phyloP scores from a whole-genome alignment of 2,888 invertebrate genomes.

The Caenorhabditis japonica region DNA sequence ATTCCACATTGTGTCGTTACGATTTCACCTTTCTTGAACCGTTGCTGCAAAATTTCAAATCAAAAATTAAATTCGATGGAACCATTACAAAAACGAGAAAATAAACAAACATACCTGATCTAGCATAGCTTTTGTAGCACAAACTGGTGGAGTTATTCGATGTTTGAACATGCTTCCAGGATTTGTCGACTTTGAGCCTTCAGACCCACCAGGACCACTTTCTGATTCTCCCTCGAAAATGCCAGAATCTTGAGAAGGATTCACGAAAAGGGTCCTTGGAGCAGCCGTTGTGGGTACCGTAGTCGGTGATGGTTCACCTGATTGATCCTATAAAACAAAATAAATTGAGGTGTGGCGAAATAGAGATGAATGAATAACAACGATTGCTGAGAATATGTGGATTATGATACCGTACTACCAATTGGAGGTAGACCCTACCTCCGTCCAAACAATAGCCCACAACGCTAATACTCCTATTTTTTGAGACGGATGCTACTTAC shows the following conservation, averaged over 20 bases:
- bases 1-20: conserved; percentile 91
- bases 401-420: conserved; percentile 35
- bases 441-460: conserved; percentile 23
- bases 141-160: conserved; percentile 25
- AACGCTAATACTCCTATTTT: conserved; percentile 31
- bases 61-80: background rate
- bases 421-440: background rate
- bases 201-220: background rate
- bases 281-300: conserved; percentile 23
- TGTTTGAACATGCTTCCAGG: conserved; percentile 1
- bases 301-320: conserved; percentile 30
- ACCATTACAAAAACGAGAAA: no score
- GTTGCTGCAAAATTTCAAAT: conserved; percentile 32
- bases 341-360: no score
- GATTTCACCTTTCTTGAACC: conserved; percentile 85
- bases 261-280: conserved; percentile 33
- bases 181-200: background rate
- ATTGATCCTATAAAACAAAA: conserved; percentile 23
- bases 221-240: conserved; percentile 37
- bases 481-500: conserved; percentile 12
- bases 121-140: conserved; percentile 43
- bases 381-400: conserved; percentile 6
- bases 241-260: conserved; percentile 47
- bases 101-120: conserved; percentile 36
- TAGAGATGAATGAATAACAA: conserved; percentile 1